Base-by-base conservation (phyloP, 1,140 invertebrate species). In the Brachionus koreanus region DNA sequence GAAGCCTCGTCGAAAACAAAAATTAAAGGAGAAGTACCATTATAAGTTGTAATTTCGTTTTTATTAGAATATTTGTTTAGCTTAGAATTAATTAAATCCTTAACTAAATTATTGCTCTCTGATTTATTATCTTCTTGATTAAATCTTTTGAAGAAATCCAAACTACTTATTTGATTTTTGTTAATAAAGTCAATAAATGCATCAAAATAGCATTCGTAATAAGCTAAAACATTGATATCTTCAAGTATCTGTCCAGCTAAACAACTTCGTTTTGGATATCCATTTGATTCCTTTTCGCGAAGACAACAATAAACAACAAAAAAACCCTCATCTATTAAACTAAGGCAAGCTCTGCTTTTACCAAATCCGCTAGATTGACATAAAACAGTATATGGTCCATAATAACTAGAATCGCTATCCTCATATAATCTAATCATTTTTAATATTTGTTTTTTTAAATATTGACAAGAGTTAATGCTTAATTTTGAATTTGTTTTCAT, bases 301-400 rank as follows among this genome's bases (percentile, higher is more conserved):
- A 75, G 43, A 23, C 69, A 75, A 49, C 69, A 75, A 49, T 39
- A 75, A 16, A 75, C 69, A 16, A 75, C 69, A 65, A 25, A 65
- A 75, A 37, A 75, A 1, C 37, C 16, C 10, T 75, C 37, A 37
- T 75, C 69, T 16, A 19, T 39, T 19, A 75, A 49, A 5, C 69
- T 46, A 23, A 19, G 10, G 39, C n/a, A 5, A 19, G 39, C 37
- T 29, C 69, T 75, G 2, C 29, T 37, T 75, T 75, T 75, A 25
- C 69, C 69, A 29, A 9, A 75, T 19, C 69, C 69, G 23, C 69
- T 75, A 5, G 69, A 75, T 75, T 75, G 69, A 23, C 37, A 46
- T 19, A 75, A 5, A 19, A 29, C 12, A 19, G 69, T 39, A 29
- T 39, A 75, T 12, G 69, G 69, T 3, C 39, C 69, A 49, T 75